Evolutionary conservation across 2,888 invertebrate species (phyloP).

Genomic region (Heteromyza rotundicornis): DNA sequence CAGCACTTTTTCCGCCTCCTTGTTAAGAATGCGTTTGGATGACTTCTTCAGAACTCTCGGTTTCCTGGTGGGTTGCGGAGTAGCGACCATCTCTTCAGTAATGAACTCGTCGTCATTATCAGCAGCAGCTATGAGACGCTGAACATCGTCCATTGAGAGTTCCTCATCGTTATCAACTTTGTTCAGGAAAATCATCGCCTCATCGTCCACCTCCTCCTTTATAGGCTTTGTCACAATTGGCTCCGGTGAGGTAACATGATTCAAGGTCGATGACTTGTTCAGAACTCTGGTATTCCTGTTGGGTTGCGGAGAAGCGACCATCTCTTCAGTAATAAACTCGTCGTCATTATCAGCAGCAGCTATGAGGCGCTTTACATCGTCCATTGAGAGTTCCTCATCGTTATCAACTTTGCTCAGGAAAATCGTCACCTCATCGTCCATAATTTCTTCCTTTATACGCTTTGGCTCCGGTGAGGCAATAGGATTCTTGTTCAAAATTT

Average conservation of each 20-base stretch:
- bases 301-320: slow-evolving; percentile 31
- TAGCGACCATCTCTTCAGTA: not conserved
- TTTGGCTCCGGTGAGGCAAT: slow-evolving; percentile 31
- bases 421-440: not conserved
- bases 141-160: slow-evolving; percentile 53
- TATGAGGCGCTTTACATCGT: slow-evolving; percentile 48
- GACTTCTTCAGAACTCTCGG: slow-evolving; percentile 59
- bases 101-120: slow-evolving; percentile 30
- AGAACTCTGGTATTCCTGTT: slow-evolving; percentile 50
- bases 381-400: slow-evolving; percentile 37
- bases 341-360: slow-evolving; percentile 31
- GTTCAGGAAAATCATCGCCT: slow-evolving; percentile 29
- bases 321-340: slow-evolving; percentile 16
- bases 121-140: slow-evolving; percentile 45
- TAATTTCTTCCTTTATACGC: slow-evolving; percentile 25
- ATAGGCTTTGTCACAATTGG: slow-evolving; percentile 30
- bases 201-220: slow-evolving; percentile 23
- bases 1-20: slow-evolving; percentile 42
- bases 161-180: slow-evolving; percentile 56
- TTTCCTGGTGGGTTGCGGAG: slow-evolving; percentile 24
- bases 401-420: slow-evolving; percentile 39
- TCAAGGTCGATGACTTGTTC: slow-evolving; percentile 58
- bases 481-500: slow-evolving; percentile 37
- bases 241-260: too few relatives aligned
- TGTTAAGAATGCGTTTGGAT: slow-evolving; percentile 57